A percentile compares a stretch with the other conserved stretches of the same genome.
Conservation (phyloP, 2,113 vertebrate species). For the Limanda limanda region DNA sequence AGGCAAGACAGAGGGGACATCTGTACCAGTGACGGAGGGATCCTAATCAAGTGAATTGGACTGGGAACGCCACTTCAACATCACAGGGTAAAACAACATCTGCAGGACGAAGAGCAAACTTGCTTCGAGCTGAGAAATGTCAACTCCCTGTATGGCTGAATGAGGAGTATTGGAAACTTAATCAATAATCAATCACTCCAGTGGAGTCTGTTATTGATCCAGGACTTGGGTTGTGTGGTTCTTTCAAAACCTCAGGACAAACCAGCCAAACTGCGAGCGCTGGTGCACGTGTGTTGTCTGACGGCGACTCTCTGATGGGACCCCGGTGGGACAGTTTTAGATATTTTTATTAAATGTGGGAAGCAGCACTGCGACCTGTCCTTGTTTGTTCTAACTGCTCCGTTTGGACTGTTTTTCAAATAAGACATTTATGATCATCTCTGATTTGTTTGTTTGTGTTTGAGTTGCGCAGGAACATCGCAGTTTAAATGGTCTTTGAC, state of each 20-base stretch:
- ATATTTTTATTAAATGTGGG: not conserved
- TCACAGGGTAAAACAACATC: not conserved
- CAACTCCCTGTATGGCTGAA: too few relatives aligned
- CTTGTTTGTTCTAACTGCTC: not conserved
- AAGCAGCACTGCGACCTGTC: not conserved
- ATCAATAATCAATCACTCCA: not conserved
- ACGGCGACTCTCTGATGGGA: not conserved
- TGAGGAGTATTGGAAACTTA: not conserved
- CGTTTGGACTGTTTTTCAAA: not conserved
- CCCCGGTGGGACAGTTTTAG: not conserved
- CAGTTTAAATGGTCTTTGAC: conserved; percentile 14
- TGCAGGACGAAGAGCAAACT: not conserved
- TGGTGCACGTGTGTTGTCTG: conserved; percentile 4
- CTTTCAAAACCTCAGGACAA: not conserved
- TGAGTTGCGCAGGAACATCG: not conserved
- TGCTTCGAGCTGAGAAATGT: too few relatives aligned
- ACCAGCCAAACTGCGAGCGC: not conserved
- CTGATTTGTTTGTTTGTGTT: not conserved
- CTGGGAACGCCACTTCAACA: too few relatives aligned
- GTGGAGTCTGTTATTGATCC: conserved; percentile 7
- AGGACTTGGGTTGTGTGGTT: conserved; percentile 1
- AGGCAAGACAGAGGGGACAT: conserved; percentile 12
- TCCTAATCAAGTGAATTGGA: conserved; percentile 2
- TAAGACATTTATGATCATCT: not conserved
- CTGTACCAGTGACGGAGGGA: conserved; percentile 3